Evolutionary conservation across 2,888 invertebrate species (phyloP), one percentile per base, ranked within the genome.

Genomic region (Synergus gifuensis): DNA sequence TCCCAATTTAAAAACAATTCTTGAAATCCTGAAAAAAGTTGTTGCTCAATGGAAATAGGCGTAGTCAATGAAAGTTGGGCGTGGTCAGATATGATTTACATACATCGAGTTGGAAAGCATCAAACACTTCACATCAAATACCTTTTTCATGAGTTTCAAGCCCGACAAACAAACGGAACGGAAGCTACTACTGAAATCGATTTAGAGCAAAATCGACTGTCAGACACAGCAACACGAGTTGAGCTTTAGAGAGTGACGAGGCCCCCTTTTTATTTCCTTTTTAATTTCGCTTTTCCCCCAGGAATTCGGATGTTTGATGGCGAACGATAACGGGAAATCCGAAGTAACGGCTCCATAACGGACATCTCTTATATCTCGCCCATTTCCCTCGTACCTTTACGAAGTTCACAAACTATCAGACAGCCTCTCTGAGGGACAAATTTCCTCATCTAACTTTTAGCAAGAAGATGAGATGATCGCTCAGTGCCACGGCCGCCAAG

Each of bases 391-490:
- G 22, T 22, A 18, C 22, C 40, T 66, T 73, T 84, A 76, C 77
- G 84, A 84, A 91, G 90, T 91, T 89, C 86, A 87, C 86, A 84
- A 91, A 90, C 91, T 90, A 90, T 90, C 90, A 89, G 88, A 81
- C 85, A 90, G 90, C 89, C 90, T 89, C 90, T 91, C 90, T 89
- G 88, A 86, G 86, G 88, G 91, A 92, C 91, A 91, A 92, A 92
- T 92, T 92, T 89, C 90, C 92, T 91, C 92, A 91, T 91, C 92
- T 91, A 92, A 92, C 92, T 92, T 92, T 92, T 87, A 87, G 85
- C 87, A 85, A 83, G 86, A 86, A 90, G 91, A 92, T 91, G 91
- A 92, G 91, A 87, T 89, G 90, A 92, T 92, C 91, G 90, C 89
- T 92, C 92, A 91, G 90, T 90, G 91, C 90, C 91, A 88, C 69